phyloP scores from a whole-genome alignment of 2,888 invertebrate genomes.

The Chloroclystis v-ata region DNA sequence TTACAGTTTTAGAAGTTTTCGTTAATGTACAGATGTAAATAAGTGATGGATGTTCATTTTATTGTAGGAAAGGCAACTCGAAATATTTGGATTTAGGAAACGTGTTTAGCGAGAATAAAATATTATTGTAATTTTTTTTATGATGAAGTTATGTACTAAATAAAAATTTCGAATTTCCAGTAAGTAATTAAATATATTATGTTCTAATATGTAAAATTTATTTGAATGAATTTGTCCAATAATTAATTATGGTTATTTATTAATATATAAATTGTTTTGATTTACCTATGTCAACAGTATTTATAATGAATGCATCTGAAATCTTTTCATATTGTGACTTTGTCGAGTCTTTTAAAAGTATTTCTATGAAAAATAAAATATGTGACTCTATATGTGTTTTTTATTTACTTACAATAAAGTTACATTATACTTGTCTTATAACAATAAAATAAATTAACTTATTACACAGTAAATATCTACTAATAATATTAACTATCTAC shows the following conservation, averaged over 20 bases:
- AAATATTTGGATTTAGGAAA: conserved; percentile 22
- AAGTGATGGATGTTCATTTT: conserved; percentile 65
- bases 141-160: conserved; percentile 29
- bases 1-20: conserved; percentile 67
- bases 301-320: conserved; percentile 61
- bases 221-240: conserved; percentile 68
- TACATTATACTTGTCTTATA: too few species aligned
- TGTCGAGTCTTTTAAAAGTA: conserved; percentile 75
- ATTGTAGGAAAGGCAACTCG: conserved; percentile 43
- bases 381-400: conserved; percentile 57
- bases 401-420: conserved; percentile 45
- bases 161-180: conserved; percentile 41
- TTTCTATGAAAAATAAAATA: conserved; percentile 74
- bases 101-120: conserved; percentile 13
- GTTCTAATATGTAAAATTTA: conserved; percentile 56
- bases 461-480: neutral
- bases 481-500: too few species aligned
- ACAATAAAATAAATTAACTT: too few species aligned
- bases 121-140: conserved; percentile 18
- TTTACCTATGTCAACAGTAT: conserved; percentile 67
- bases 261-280: conserved; percentile 64
- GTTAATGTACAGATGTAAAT: conserved; percentile 77
- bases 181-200: too few species aligned
- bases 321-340: conserved; percentile 74
- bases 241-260: conserved; percentile 57